Percentiles rank a stretch among this genome's conserved stretches.
Evolutionary conservation across 1,140 invertebrate species (phyloP).

Genomic region (Mactra quadrangularis): DNA sequence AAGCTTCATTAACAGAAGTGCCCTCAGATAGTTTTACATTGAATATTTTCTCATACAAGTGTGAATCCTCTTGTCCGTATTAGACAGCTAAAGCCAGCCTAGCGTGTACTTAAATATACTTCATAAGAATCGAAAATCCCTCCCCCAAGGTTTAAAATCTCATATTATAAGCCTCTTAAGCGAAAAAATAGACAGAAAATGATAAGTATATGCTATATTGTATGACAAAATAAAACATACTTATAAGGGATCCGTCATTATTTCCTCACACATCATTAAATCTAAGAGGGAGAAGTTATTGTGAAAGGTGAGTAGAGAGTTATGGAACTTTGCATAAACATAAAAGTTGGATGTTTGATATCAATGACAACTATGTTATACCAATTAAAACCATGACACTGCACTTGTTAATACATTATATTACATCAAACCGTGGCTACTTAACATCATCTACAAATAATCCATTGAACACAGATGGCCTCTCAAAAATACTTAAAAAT

Average conservation of each 20-base stretch:
- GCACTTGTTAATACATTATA: neutral
- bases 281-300: conserved; percentile 21
- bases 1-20: too few species aligned
- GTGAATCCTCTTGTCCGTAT: neutral
- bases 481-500: neutral
- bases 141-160: conserved; percentile 16
- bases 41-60: neutral
- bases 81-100: neutral
- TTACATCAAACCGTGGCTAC: neutral
- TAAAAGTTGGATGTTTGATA: conserved; percentile 25
- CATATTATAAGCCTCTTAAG: conserved; percentile 51
- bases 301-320: neutral
- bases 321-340: conserved; percentile 7
- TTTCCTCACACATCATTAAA: conserved; percentile 30
- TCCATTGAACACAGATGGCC: neutral
- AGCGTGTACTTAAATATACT: neutral
- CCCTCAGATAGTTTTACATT: too few species aligned
- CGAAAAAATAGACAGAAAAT: conserved; percentile 29
- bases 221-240: conserved; percentile 7
- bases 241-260: conserved; percentile 35
- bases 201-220: conserved; percentile 30
- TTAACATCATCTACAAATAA: neutral
- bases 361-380: conserved; percentile 11
- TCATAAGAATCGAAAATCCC: conserved; percentile 1
- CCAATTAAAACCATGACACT: conserved; percentile 34